These are phyloP conservation scores for Gadopsis marmoratus DNA, from an alignment of 2,797 vertebrate species.

Conservation along the genomic window DNA sequence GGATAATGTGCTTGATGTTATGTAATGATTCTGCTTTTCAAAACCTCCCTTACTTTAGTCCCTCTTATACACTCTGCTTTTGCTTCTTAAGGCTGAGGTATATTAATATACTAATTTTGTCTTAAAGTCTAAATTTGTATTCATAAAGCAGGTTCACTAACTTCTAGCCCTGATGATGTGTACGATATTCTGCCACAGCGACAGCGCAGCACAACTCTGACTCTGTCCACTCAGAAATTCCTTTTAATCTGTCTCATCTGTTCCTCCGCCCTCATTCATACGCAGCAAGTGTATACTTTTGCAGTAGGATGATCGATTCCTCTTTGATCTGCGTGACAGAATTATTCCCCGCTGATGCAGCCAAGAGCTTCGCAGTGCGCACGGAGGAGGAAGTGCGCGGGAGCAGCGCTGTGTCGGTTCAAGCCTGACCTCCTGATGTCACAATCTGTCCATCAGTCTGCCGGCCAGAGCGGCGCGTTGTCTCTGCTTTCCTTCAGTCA, in stretches of 20 bases:
- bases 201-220: slow-evolving; percentile 27
- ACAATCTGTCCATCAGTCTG: slow-evolving; percentile 46
- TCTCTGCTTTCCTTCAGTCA: background rate
- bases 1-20: slow-evolving; percentile 54
- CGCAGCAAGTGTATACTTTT: slow-evolving; percentile 26
- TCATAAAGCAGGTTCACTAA: slow-evolving; percentile 17
- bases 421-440: slow-evolving; percentile 48
- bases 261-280: slow-evolving; percentile 42
- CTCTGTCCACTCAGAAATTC: slow-evolving; percentile 64
- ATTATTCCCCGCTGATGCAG: slow-evolving; percentile 38
- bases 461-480: background rate
- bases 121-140: slow-evolving; percentile 37
- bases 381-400: background rate
- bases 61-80: slow-evolving; percentile 30
- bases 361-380: background rate
- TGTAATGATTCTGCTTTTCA: slow-evolving; percentile 18
- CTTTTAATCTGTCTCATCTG: slow-evolving; percentile 59
- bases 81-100: slow-evolving; percentile 22
- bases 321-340: slow-evolving; percentile 63
- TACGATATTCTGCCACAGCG: slow-evolving; percentile 22
- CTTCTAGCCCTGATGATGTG: background rate
- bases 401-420: slow-evolving; percentile 21
- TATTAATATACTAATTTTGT: slow-evolving; percentile 29
- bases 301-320: slow-evolving; percentile 44
- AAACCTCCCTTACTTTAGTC: slow-evolving; percentile 38